Base-by-base conservation (phyloP, 2,888 invertebrate genomes). In the Nymphalis c-album region DNA sequence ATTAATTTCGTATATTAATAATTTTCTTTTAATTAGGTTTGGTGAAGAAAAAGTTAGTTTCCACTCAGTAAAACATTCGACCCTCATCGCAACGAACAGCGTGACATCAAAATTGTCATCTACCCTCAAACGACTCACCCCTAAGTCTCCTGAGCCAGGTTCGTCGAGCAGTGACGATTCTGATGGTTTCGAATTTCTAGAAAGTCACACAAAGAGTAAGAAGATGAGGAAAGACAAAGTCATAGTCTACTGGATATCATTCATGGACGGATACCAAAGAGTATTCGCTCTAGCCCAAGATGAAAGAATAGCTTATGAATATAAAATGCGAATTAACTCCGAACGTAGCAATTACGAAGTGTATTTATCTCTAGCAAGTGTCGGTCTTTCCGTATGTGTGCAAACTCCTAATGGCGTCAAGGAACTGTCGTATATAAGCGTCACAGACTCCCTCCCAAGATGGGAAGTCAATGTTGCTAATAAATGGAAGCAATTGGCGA, bases 381-480 rank as follows among this genome's bases (percentile, higher is more conserved):
- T 96, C 16, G 95, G 95, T 17, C 71, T 96, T 18, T 94, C 94
- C 0, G 85, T 94, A 2, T 94, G 94, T 71, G 87, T 91, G 1
- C 87, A 88, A 71, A 86, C 86, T 3, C 83, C 79, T 10, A 76
- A 78, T 6, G 84, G 84, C 60, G 85, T 88, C 0, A 94, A 93
- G 73, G 97, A 97, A 82, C 89, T 96, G 60, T 93, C 96, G 0
- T 95, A 96, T 74, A 81, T 94, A 0, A 95, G 95, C 73, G 75
- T 96, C 22, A 92, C 93, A 1, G 95, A 96, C 76, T 94, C 95
- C 0, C 93, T 96, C 0, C 95, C 97, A 0, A 92, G 95, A 69
- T 97, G 97, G 97, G 96, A 97, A 83, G 95, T 97, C 2, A 95
- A 95, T 77, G 95, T 96, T 0, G 95, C 95, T 20, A 95, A 95